These are phyloP conservation scores for Lysandra bellargus DNA, from an alignment of 2,888 invertebrate species.

Conservation along the genomic window DNA sequence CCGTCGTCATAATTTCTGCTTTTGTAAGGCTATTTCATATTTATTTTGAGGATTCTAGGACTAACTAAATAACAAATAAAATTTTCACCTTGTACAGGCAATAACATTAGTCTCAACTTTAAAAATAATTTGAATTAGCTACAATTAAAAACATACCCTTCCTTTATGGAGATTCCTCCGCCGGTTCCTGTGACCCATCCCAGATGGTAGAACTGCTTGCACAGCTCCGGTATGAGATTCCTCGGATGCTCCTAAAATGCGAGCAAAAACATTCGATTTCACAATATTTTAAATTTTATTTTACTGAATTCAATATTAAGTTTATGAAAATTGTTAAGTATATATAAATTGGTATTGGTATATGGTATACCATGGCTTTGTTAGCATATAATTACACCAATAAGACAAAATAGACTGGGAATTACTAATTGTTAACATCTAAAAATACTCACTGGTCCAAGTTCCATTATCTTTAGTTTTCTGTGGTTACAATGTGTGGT, in stretches of 20 bases:
- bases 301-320: neutral
- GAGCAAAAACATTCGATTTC: constrained; percentile 6
- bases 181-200: constrained; percentile 99
- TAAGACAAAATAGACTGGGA: no score
- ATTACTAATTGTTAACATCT: no score
- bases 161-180: constrained; percentile 95
- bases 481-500: constrained; percentile 10
- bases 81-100: no score
- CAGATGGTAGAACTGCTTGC: constrained; percentile 93
- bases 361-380: no score
- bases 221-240: constrained; percentile 92
- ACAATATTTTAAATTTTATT: neutral
- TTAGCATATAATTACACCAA: no score
- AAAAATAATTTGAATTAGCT: neutral
- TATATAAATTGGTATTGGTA: no score
- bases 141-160: constrained; percentile 79
- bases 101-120: neutral
- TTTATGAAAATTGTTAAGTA: neutral
- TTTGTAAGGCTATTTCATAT: no score
- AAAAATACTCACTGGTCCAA: constrained; percentile 31
- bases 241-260: constrained; percentile 85
- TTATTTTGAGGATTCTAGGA: no score
- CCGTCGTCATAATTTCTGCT: no score
- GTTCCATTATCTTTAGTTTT: constrained; percentile 4
- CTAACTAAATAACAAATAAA: no score